These are phyloP conservation scores for Epinephelus cyanopodus DNA, from an alignment of 2,113 vertebrate species.

Conservation along the genomic window DNA sequence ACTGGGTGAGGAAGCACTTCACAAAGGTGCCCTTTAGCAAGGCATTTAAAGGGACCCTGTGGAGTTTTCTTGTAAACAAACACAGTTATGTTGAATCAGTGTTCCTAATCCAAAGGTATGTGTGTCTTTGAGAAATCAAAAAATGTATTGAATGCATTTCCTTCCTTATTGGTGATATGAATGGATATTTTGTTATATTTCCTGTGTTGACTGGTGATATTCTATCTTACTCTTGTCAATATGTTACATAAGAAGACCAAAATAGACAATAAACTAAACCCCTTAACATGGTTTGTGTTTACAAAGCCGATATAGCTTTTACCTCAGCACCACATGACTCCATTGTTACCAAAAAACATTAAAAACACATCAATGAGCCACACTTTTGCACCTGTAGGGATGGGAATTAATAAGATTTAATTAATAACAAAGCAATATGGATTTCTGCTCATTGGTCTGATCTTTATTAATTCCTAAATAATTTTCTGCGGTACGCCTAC, in stretches of 20 bases:
- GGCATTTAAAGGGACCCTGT: neutral
- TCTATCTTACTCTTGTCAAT: neutral
- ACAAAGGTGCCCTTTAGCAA: neutral
- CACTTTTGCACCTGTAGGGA: too few relatives aligned
- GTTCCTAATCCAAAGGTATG: neutral
- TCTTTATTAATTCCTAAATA: too few relatives aligned
- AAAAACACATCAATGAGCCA: neutral
- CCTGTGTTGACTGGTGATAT: neutral
- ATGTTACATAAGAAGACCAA: neutral
- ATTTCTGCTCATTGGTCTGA: too few relatives aligned
- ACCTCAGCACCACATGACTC: neutral
- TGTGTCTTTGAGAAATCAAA: neutral
- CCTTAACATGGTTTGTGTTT: too few relatives aligned
- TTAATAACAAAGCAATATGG: too few relatives aligned
- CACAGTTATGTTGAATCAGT: neutral
- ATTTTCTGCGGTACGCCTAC: too few relatives aligned
- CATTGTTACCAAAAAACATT: neutral
- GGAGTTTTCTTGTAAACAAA: neutral
- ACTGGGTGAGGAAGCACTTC: conserved; percentile 27
- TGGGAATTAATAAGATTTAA: too few relatives aligned
- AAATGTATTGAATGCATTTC: neutral
- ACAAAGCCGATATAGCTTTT: neutral
- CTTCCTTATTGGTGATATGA: neutral
- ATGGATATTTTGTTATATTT: neutral
- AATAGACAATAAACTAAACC: neutral